Evolutionary conservation across 2,113 vertebrate species (phyloP).

Genomic region (Sapajus apella): DNA sequence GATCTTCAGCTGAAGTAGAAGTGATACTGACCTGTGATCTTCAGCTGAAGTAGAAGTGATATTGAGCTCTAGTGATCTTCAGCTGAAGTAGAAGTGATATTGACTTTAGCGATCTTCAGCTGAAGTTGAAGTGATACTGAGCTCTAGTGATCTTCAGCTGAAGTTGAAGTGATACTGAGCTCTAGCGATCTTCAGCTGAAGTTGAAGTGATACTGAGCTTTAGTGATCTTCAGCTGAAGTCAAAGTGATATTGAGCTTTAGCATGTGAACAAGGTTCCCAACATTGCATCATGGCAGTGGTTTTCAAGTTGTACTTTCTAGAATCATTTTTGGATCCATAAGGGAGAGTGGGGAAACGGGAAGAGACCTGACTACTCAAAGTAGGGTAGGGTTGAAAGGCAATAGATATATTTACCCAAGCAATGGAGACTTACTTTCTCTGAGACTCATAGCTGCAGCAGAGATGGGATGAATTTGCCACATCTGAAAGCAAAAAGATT

Average conservation of each 20-base stretch:
- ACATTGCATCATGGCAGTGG: neutral
- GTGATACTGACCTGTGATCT: neutral
- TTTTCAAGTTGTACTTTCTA: neutral
- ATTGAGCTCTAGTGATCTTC: neutral
- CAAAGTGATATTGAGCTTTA: neutral
- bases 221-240: neutral
- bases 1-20: too few species aligned
- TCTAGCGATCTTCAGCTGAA: too few species aligned
- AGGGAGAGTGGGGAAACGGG: neutral
- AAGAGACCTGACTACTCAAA: neutral
- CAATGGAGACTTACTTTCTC: neutral
- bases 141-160: too few species aligned
- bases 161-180: too few species aligned
- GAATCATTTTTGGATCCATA: neutral
- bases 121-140: too few species aligned
- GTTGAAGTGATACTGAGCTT: too few species aligned
- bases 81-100: accelerated
- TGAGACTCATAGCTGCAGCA: neutral
- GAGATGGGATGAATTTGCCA: neutral
- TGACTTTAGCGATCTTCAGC: too few species aligned
- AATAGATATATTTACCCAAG: neutral
- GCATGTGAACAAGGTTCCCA: neutral
- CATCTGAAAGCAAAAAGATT: neutral
- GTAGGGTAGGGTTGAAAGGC: neutral
- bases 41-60: neutral